A percentile compares a stretch with the other conserved stretches of the same genome.
phyloP scores from a whole-genome alignment of 2,888 invertebrate genomes.

The Stegophylla sp. region DNA sequence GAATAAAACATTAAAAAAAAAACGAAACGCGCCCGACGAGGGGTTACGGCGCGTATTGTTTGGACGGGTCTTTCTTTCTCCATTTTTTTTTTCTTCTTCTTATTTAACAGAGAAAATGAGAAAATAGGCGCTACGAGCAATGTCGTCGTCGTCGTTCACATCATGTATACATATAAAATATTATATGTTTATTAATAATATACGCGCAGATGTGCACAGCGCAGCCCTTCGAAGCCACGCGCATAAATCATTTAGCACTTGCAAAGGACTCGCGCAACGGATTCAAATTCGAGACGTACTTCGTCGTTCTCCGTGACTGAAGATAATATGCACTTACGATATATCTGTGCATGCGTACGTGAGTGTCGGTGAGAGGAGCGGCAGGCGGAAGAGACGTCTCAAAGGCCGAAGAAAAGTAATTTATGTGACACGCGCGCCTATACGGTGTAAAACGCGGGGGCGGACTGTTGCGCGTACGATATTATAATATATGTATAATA shows the following conservation, averaged over 20 bases:
- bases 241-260: constrained; percentile 49
- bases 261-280: constrained; percentile 9
- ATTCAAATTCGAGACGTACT: constrained; percentile 7
- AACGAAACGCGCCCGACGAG: no score
- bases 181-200: constrained; percentile 37
- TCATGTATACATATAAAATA: neutral
- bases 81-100: neutral
- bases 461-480: neutral
- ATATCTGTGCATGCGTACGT: neutral
- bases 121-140: neutral
- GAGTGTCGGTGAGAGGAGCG: neutral
- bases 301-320: neutral
- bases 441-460: neutral
- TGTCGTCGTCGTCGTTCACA: neutral
- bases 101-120: neutral
- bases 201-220: constrained; percentile 1
- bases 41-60: no score
- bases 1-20: no score
- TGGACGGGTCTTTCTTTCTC: no score
- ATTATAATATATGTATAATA: no score
- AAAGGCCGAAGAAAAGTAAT: constrained; percentile 24
- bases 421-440: neutral
- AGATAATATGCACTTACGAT: no score
- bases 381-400: neutral
- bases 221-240: constrained; percentile 23